Conservation (phyloP, 1,140 invertebrate species). For the Thrips palmi region DNA sequence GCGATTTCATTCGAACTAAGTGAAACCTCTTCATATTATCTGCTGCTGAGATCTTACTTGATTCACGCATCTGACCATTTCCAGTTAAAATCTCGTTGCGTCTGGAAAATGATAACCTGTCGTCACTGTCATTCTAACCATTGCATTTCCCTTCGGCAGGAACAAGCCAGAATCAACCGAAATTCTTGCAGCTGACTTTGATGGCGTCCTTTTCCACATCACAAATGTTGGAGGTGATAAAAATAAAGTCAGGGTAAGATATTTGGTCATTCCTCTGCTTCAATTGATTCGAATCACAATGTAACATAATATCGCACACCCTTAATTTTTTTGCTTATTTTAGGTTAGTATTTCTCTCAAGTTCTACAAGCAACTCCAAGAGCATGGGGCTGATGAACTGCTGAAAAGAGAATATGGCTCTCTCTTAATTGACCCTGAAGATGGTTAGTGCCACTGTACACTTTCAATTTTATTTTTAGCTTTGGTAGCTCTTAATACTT, state of each 20-base stretch:
- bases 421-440: constrained; percentile 63
- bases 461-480: constrained; percentile 10
- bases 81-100: constrained; percentile 3
- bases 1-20: not conserved
- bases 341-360: constrained; percentile 96
- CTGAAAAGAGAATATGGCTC: constrained; percentile 81
- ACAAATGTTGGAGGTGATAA: constrained; percentile 93
- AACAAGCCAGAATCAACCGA: constrained; percentile 90
- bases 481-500: constrained; percentile 5
- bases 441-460: constrained; percentile 35
- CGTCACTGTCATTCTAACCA: constrained; percentile 5
- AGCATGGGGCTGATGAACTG: constrained; percentile 94
- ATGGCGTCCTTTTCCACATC: constrained; percentile 96
- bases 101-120: constrained; percentile 4
- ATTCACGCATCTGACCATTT: constrained; percentile 11
- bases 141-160: constrained; percentile 35
- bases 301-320: not conserved
- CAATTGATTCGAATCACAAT: not conserved
- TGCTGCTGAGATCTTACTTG: constrained; percentile 5
- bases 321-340: constrained; percentile 21
- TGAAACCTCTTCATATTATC: not conserved
- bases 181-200: constrained; percentile 90
- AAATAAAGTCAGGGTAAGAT: constrained; percentile 84
- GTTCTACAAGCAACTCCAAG: constrained; percentile 96
- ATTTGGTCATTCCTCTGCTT: not conserved